These are phyloP conservation scores for Sarcophaga caerulescens DNA, from an alignment of 2,888 invertebrate genomes.

Conservation along the genomic window DNA sequence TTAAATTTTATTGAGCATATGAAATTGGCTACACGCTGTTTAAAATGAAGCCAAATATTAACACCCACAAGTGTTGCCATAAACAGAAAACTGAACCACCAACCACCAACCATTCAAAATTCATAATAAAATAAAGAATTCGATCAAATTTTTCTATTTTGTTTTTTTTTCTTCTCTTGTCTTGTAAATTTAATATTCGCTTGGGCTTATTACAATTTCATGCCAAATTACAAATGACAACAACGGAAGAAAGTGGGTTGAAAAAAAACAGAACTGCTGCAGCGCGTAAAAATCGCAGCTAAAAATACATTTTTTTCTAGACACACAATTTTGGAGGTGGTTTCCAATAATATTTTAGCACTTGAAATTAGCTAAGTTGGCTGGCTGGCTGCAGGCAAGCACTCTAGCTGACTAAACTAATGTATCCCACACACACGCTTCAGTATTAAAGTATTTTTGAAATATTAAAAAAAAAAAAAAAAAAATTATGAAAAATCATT, in stretches of 20 bases:
- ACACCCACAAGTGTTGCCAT: no score
- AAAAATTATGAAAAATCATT: neutral
- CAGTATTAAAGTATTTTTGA: no score
- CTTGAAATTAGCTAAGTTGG: no score
- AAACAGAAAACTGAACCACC: neutral
- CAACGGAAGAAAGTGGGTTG: conserved; percentile 65
- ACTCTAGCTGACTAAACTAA: neutral
- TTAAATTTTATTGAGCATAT: no score
- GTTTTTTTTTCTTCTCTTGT: neutral
- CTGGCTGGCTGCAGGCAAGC: no score
- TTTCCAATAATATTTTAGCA: neutral
- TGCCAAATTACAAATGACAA: conserved; percentile 59
- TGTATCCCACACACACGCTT: neutral
- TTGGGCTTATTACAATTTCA: conserved; percentile 56
- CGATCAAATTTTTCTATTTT: conserved; percentile 23
- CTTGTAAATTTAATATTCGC: neutral
- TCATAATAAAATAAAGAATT: conserved; percentile 38
- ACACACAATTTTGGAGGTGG: conserved; percentile 12
- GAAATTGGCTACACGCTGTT: no score
- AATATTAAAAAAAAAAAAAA: no score
- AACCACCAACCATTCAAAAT: conserved; percentile 23
- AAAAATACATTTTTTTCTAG: conserved; percentile 6
- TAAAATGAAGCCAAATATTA: no score
- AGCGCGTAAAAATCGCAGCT: neutral
- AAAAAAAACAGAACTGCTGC: conserved; percentile 18